Evolutionary conservation across 2,888 invertebrate species (phyloP).

Genomic region (Papilio protenor): DNA sequence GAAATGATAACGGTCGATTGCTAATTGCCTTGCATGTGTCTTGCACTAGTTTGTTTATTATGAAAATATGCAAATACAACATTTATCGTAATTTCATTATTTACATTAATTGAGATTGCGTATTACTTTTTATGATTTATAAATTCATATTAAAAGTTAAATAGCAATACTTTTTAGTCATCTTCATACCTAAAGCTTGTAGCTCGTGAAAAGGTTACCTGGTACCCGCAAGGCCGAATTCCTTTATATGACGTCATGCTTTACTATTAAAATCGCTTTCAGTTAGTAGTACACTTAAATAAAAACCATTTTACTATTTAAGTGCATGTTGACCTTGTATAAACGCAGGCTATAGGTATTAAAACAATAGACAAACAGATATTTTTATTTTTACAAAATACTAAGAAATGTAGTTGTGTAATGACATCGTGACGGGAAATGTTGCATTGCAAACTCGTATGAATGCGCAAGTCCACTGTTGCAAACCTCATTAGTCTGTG

Average conservation of each 20-base stretch:
- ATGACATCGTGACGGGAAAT: conserved; percentile 10
- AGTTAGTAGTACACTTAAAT: not conserved
- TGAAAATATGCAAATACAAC: conserved; percentile 56
- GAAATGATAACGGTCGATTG: conserved; percentile 27
- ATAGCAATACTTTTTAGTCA: not conserved
- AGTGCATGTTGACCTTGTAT: too few species aligned
- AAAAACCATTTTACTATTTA: too few species aligned
- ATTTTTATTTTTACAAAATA: not conserved
- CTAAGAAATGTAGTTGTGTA: not conserved
- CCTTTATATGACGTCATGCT: not conserved
- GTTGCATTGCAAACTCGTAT: not conserved
- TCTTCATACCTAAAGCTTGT: not conserved
- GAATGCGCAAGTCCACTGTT: not conserved
- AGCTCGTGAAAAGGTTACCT: not conserved
- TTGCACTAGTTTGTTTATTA: conserved; percentile 80
- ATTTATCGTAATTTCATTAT: conserved; percentile 4
- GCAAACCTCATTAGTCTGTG: not conserved
- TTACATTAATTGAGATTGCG: not conserved
- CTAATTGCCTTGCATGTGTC: conserved; percentile 63
- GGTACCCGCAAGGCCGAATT: not conserved
- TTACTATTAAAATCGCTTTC: not conserved
- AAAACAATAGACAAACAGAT: too few species aligned
- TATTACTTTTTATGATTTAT: not conserved
- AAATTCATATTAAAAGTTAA: not conserved
- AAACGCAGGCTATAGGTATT: too few species aligned